These are phyloP conservation scores for Catocala fraxini DNA, from an alignment of 2,888 invertebrate genomes.

Conservation along the genomic window DNA sequence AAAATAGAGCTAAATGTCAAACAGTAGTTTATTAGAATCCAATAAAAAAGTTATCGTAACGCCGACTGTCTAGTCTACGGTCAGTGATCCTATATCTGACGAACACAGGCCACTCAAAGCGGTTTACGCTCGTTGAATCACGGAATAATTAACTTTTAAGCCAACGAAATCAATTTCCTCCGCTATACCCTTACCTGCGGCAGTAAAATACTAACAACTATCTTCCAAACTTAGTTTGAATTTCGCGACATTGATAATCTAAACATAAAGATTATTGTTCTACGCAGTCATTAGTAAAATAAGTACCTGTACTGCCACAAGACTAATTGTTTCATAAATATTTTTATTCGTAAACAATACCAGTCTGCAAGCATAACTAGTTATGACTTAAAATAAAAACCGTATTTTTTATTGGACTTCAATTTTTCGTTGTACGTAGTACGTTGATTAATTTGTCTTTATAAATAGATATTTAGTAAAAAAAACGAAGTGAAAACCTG, in stretches of 20 bases:
- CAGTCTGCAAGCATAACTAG: not conserved
- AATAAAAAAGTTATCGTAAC: slow-evolving; percentile 35
- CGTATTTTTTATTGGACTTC: not conserved
- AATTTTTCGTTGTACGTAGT: not conserved
- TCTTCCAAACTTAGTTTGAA: not conserved
- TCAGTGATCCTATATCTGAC: slow-evolving; percentile 40
- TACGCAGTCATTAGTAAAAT: not conserved
- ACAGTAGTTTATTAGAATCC: slow-evolving; percentile 7
- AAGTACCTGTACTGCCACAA: not conserved
- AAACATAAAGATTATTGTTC: slow-evolving; percentile 6
- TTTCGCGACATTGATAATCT: slow-evolving; percentile 1
- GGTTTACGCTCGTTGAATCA: slow-evolving; percentile 33
- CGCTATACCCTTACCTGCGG: slow-evolving; percentile 8
- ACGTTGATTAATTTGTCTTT: not conserved
- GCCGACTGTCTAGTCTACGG: slow-evolving; percentile 31
- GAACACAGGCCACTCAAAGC: slow-evolving; percentile 29
- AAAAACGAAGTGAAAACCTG: slow-evolving; percentile 9
- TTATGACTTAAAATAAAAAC: slow-evolving; percentile 6
- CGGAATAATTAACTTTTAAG: slow-evolving; percentile 40
- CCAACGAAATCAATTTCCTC: slow-evolving; percentile 37
- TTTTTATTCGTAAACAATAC: slow-evolving; percentile 7
- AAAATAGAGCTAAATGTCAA: slow-evolving; percentile 21
- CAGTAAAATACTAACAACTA: slow-evolving; percentile 11
- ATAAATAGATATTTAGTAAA: not conserved
- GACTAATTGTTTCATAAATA: slow-evolving; percentile 9